Base-by-base conservation (phyloP, 2,888 invertebrate species). In the Liodrosophila aerea region DNA sequence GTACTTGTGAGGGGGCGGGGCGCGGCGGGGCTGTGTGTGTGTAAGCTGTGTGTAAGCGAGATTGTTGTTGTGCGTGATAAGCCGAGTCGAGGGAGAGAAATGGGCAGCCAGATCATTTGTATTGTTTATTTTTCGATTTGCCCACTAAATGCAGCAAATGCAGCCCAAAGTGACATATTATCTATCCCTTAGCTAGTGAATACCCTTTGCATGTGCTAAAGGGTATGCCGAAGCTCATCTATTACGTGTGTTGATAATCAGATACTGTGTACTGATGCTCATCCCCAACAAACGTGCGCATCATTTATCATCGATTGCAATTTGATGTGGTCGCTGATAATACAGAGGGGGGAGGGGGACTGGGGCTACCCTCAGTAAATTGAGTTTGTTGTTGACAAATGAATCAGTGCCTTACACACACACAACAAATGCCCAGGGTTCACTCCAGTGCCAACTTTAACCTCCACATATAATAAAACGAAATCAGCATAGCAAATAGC, bases 41-140 rank as follows among this genome's bases (percentile, higher is more conserved):
- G 46, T 44, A 49, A 52, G 78, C 76, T n/a, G n/a, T n/a, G 56
- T 58, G 63, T 71, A 75, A 73, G 64, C 73, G 70, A 64, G 61
- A 69, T 76, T 66, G 69, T 70, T 64, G 52, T 64, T 60, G 57
- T 72, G 70, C 75, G 68, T 77, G 77, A 73, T 72, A 71, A 60
- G 76, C 60, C 31, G 16, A 45, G 44, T 44, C 54, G 43, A 49
- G 40, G 34, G 13, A 59, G 40, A 49, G 73, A 60, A 39, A 54
- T 43, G 44, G 46, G 30, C 33, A 40, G 4, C 57, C 57, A 44
- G 62, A 76, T 77, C 81, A 81, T 81, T 81, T 81, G 65, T 83
- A 74, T 77, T 83, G 80, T 80, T 82, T 83, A 80, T 83, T 77
- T 83, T 63, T 83, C 81, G 83, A 83, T 81, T 81, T 80, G 72